Evolutionary conservation across 2,113 vertebrate species (phyloP), one percentile per base, ranked within the genome.

Genomic region (Bostrychus sinensis): DNA sequence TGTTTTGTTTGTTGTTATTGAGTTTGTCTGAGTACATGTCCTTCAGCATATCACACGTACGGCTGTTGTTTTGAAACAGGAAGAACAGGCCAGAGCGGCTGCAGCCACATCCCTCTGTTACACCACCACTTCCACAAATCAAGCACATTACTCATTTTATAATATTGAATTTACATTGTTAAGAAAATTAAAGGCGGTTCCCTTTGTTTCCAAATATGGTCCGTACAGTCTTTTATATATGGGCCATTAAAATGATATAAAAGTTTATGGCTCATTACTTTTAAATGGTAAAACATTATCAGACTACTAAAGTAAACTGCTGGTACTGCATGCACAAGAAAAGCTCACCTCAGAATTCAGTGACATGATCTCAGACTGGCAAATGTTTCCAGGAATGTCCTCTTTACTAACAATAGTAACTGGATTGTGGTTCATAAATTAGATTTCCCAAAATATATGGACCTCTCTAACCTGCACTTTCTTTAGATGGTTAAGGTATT

Each of bases 401-500:
- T 58, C n/a, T 20, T 17, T 50, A 60, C 4, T 28, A 62, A 45
- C 10, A 26, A 60, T 22, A 16, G n/a, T 22, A 16, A 32, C 17
- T 73, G 10, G 17, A 51, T 39, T 30, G 28, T 34, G 10, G n/a
- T 51, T 25, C 45, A 38, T 36, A 60, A 58, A 50, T 43, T 5
- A 53, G 19, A 19, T 25, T 10, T 1, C 50, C 32, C 22, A 53
- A 48, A 73, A 75, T 60, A 70, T 32, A 64, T 1, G 0, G 48
- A 59, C 51, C 20, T 56, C 22, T 43, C 10, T 41, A 64, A 70
- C 23, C 63, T 22, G n/a, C n/a, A 8, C 66, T 66, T 61, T 70
- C 42, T 56, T 80, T 76, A 80, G 55, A 41, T 10, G 25, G 23
- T 41, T 25, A 7, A 56, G 30, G 39, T 46, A 57, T 64, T 75